Evolutionary conservation across 2,797 vertebrate genomes (phyloP), one percentile per base, ranked within the genome.

Genomic region (Clarias platycephalus): DNA sequence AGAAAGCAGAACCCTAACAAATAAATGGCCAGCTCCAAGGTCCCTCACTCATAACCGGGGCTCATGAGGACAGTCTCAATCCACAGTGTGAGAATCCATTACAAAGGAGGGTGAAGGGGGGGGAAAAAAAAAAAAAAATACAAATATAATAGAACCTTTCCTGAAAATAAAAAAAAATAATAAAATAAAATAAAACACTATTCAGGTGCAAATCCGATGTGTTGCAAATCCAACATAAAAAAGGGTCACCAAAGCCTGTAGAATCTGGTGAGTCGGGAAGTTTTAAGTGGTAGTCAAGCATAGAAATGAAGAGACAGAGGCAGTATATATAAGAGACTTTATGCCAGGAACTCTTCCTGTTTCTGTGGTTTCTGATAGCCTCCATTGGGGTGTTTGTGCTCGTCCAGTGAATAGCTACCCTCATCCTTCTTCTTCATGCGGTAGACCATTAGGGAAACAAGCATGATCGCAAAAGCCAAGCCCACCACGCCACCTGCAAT

Each of bases 361-460:
- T 93, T 95, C 85, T 92, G 93, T 88, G 96, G 95, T 91, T 95
- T 96, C 90, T 96, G 95, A 91, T 96, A 97, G 66, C 95, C 95
- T 0, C 94, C 95, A 0, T 96, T 96, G 68, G 96, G 95, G 77
- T 96, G 96, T 60, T 96, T 96, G 1, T 95, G 95, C 87, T 96
- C 96, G 58, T 97, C 95, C 90, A 97, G 88, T 57, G 96, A 94
- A 89, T 97, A 97, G 91, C 96, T 97, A 79, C 96, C 96, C 90
- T 97, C 96, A 0, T 97, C 96, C 90, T 97, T 97, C 90, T 96
- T 96, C 92, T 96, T 96, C 96, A 97, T 96, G 89, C 96, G 93
- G 83, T 97, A 96, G n/a, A 96, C 91, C 94, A 97, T 95, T 84
- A 96, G 95, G 2, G 91, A 92, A 75, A 96, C 95, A 87, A 97